Evolutionary conservation across 2,888 invertebrate genomes (phyloP).

Genomic region (Petrophora chlorosata): DNA sequence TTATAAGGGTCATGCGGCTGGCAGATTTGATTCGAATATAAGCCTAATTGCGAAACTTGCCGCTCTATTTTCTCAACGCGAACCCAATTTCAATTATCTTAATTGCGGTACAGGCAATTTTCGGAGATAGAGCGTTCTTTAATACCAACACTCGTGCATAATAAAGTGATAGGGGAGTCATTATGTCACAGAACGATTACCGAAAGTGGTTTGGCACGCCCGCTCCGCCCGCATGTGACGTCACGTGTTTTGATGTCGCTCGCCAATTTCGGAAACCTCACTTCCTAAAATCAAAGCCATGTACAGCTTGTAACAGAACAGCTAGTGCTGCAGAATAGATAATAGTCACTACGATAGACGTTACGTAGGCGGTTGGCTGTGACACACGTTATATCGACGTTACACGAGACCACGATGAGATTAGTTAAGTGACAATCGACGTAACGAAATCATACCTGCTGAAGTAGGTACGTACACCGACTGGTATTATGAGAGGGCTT

Average conservation of each 20-base stretch:
- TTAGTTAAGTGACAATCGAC: conserved; percentile 32
- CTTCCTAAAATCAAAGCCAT: conserved; percentile 59
- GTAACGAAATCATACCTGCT: conserved; percentile 22
- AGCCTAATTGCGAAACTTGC: conserved; percentile 27
- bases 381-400: conserved; percentile 21
- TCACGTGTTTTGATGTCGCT: conserved; percentile 50
- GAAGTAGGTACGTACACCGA: conserved; percentile 6
- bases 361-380: conserved; percentile 8
- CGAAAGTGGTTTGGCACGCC: conserved; percentile 69
- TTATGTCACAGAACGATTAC: conserved; percentile 65
- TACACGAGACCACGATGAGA: conserved; percentile 29
- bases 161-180: conserved; percentile 62
- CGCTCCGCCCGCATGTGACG: conserved; percentile 63
- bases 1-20: conserved; percentile 22
- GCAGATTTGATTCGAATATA: conserved; percentile 26
- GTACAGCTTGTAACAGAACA: conserved; percentile 38
- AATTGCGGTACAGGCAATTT: conserved; percentile 29
- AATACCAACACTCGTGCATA: conserved; percentile 37
- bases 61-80: conserved; percentile 23
- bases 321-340: conserved; percentile 10
- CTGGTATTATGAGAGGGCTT: conserved; percentile 18
- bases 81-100: conserved; percentile 32
- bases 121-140: conserved; percentile 26
- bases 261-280: conserved; percentile 41
- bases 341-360: conserved; percentile 5